These are phyloP conservation scores for Dallia pectoralis DNA, from an alignment of 2,797 vertebrate genomes.

Conservation along the genomic window DNA sequence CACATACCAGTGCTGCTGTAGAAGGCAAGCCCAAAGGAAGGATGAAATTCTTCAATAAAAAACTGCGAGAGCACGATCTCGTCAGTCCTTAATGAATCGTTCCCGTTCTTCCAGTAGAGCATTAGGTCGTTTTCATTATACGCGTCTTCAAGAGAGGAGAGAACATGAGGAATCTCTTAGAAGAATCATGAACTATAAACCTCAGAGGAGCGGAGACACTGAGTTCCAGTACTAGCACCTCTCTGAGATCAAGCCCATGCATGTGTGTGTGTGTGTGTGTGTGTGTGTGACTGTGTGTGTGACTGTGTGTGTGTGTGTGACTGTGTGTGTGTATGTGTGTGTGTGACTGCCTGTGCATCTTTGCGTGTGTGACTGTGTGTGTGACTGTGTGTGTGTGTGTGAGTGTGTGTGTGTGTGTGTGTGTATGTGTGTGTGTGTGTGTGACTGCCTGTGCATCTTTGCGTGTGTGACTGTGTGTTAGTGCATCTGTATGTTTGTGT, in stretches of 20 bases:
- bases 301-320: background rate
- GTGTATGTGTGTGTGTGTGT: slow-evolving; percentile 8
- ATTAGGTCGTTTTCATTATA: slow-evolving; percentile 93
- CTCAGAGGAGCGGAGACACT: slow-evolving; percentile 52
- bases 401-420: slow-evolving; percentile 16
- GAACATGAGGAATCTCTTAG: slow-evolving; percentile 38
- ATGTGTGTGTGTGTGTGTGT: slow-evolving; percentile 15
- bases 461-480: background rate
- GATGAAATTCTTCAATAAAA: slow-evolving; percentile 92
- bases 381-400: background rate
- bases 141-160: slow-evolving; percentile 79
- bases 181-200: slow-evolving; percentile 48
- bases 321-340: background rate
- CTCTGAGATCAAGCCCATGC: slow-evolving; percentile 57
- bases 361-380: background rate
- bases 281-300: slow-evolving; percentile 19
- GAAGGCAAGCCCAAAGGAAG: slow-evolving; percentile 89
- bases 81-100: slow-evolving; percentile 89
- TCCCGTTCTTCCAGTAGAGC: slow-evolving; percentile 93
- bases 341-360: background rate
- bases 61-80: slow-evolving; percentile 93
- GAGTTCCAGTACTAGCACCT: slow-evolving; percentile 9
- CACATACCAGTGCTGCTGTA: slow-evolving; percentile 93
- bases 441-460: background rate
- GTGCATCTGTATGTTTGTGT: background rate